A percentile compares a stretch with the other conserved stretches of the same genome.
Conservation (phyloP, 53 echinoderm and acorn worm genomes). For the Hippasteria phrygiana region DNA sequence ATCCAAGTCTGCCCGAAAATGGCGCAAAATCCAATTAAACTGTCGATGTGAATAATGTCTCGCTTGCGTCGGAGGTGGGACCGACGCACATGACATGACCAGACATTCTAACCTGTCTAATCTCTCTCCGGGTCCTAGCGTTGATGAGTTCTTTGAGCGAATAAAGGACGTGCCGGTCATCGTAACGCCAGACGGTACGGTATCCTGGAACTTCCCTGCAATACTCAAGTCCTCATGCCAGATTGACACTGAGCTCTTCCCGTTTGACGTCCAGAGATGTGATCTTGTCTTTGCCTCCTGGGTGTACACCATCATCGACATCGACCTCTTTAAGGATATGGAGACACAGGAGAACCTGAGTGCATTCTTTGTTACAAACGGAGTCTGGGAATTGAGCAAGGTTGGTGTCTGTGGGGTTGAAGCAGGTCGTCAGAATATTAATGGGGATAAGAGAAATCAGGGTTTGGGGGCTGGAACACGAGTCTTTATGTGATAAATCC, state of each 20-base stretch:
- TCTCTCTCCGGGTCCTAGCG: constrained; percentile 63
- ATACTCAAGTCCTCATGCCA: constrained; percentile 71
- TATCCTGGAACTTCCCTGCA: constrained; percentile 61
- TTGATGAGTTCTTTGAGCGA: constrained; percentile 68
- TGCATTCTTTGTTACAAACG: constrained; percentile 59
- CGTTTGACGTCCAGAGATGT: constrained; percentile 73
- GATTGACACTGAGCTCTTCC: constrained; percentile 65
- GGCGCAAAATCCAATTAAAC: background rate
- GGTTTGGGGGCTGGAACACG: too few species aligned
- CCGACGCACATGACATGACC: constrained; percentile 31
- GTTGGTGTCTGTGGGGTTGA: background rate
- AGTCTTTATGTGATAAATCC: too few species aligned
- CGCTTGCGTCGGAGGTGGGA: background rate
- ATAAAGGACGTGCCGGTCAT: constrained; percentile 52
- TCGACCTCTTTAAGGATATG: constrained; percentile 38
- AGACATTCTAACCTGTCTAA: constrained; percentile 41
- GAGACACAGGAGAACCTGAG: constrained; percentile 32
- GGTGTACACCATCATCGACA: constrained; percentile 59
- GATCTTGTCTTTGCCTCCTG: constrained; percentile 57
- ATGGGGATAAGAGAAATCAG: too few species aligned
- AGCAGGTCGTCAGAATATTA: too few species aligned
- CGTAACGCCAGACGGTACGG: constrained; percentile 59
- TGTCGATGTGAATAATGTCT: constrained; percentile 46
- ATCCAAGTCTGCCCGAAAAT: too few species aligned
- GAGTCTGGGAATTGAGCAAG: constrained; percentile 63